These are phyloP conservation scores for Gastrophysa polygoni DNA, from an alignment of 2,888 invertebrate genomes.

Conservation along the genomic window DNA sequence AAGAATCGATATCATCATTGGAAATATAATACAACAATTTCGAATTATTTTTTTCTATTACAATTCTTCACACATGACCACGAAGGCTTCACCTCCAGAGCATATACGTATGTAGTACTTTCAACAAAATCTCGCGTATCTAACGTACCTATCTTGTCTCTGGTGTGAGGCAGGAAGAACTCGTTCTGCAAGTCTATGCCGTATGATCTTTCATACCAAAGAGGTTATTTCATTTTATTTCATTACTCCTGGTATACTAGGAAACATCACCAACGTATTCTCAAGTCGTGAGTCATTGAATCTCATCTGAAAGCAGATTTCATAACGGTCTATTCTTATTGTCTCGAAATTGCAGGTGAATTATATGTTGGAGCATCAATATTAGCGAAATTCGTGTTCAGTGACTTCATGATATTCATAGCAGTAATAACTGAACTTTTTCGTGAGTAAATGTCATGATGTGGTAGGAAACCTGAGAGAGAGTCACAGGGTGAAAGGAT, in stretches of 20 bases:
- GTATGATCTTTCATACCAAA: constrained; percentile 38
- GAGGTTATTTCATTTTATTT: constrained; percentile 33
- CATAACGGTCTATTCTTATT: constrained; percentile 14
- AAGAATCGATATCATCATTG: too few species aligned
- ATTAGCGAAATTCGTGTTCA: not conserved
- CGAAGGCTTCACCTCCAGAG: too few species aligned
- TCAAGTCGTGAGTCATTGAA: constrained; percentile 33
- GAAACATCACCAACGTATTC: constrained; percentile 30
- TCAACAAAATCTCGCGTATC: not conserved
- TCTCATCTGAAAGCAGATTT: constrained; percentile 22
- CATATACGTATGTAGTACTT: too few species aligned
- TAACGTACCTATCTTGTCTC: not conserved
- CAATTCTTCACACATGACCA: too few species aligned
- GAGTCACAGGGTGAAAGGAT: too few species aligned
- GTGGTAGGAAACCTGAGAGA: too few species aligned
- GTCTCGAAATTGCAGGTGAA: not conserved
- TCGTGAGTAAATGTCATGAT: too few species aligned
- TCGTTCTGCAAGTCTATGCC: constrained; percentile 37
- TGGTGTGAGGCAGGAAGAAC: constrained; percentile 29
- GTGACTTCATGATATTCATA: not conserved
- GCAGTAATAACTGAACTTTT: too few species aligned
- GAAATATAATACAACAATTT: too few species aligned
- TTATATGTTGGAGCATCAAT: not conserved
- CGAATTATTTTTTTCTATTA: too few species aligned
- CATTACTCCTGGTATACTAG: constrained; percentile 30